Evolutionary conservation across 2,797 vertebrate species (phyloP).

Genomic region (Acanthurus leucopareius): DNA sequence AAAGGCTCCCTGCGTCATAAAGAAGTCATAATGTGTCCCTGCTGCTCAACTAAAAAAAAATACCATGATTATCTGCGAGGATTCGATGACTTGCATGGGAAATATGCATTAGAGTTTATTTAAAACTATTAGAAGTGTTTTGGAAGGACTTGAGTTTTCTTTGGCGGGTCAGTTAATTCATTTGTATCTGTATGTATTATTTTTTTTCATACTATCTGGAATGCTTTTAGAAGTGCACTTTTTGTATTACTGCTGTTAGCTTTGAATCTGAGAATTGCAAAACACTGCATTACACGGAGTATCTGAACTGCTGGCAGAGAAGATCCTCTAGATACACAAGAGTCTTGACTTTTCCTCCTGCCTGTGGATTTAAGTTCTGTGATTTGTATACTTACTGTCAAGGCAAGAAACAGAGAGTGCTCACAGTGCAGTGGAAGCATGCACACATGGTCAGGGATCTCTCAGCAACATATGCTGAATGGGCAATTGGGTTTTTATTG

Average conservation of each 20-base stretch:
- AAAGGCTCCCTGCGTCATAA: slow-evolving; percentile 56
- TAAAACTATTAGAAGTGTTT: slow-evolving; percentile 10
- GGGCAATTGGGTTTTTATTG: not conserved
- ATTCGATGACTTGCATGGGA: slow-evolving; percentile 25
- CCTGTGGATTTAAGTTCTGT: not conserved
- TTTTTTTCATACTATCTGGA: too few relatives aligned
- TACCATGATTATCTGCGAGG: slow-evolving; percentile 48
- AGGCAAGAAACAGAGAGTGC: not conserved
- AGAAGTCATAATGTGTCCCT: slow-evolving; percentile 31
- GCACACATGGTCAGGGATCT: not conserved
- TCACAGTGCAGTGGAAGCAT: slow-evolving; percentile 1
- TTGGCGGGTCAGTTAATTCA: not conserved
- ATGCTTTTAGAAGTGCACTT: not conserved
- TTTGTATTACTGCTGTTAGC: too few relatives aligned
- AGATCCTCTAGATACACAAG: not conserved
- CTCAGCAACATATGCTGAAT: not conserved
- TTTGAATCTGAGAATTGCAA: not conserved
- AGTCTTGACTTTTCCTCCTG: not conserved
- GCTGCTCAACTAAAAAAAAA: slow-evolving; percentile 27
- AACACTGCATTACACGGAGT: not conserved
- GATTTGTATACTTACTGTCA: slow-evolving; percentile 6
- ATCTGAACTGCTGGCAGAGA: not conserved
- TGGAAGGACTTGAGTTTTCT: not conserved
- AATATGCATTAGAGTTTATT: slow-evolving; percentile 29
- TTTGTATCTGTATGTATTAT: too few relatives aligned